Evolutionary conservation across 2,888 invertebrate species (phyloP).

Genomic region (Caenorhabditis wallacei): DNA sequence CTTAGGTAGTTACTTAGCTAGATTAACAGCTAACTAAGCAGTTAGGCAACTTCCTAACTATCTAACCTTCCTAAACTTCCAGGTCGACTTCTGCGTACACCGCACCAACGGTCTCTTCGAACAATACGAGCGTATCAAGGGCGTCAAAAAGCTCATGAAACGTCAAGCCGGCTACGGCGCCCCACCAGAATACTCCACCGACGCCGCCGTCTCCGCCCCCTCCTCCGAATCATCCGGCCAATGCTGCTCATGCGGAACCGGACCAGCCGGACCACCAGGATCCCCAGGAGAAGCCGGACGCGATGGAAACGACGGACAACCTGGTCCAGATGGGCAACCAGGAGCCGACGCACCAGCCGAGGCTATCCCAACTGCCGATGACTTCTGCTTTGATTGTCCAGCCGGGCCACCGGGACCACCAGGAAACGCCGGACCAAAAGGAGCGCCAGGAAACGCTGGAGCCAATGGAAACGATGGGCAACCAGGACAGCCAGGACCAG

Average conservation of each 20-base stretch:
- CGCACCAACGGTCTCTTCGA: constrained; percentile 76
- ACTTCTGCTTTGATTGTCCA: constrained; percentile 75
- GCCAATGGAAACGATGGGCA: constrained; percentile 69
- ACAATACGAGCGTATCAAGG: constrained; percentile 76
- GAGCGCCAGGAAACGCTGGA: constrained; percentile 72
- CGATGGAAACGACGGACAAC: constrained; percentile 74
- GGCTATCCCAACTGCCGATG: constrained; percentile 69
- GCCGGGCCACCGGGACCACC: constrained; percentile 77
- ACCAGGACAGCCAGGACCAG: constrained; percentile 70
- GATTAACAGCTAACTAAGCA: too few species aligned
- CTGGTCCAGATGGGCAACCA: constrained; percentile 72
- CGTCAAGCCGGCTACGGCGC: constrained; percentile 75
- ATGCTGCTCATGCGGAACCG: constrained; percentile 79
- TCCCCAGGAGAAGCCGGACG: constrained; percentile 77
- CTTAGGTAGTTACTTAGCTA: too few species aligned
- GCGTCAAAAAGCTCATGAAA: constrained; percentile 72
- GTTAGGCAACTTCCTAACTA: neutral
- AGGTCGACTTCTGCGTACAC: constrained; percentile 79
- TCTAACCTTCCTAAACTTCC: constrained; percentile 7
- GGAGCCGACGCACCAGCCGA: constrained; percentile 75
- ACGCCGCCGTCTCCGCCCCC: constrained; percentile 59
- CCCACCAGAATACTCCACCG: constrained; percentile 59
- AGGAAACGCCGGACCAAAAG: constrained; percentile 77
- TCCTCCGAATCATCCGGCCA: constrained; percentile 43
- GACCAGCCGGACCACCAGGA: constrained; percentile 77